Percentiles rank a stretch among this genome's conserved stretches.
These are phyloP conservation scores for Porites cylindrica DNA, from an alignment of 92 coral and sea anemone species.

Conservation along the genomic window DNA sequence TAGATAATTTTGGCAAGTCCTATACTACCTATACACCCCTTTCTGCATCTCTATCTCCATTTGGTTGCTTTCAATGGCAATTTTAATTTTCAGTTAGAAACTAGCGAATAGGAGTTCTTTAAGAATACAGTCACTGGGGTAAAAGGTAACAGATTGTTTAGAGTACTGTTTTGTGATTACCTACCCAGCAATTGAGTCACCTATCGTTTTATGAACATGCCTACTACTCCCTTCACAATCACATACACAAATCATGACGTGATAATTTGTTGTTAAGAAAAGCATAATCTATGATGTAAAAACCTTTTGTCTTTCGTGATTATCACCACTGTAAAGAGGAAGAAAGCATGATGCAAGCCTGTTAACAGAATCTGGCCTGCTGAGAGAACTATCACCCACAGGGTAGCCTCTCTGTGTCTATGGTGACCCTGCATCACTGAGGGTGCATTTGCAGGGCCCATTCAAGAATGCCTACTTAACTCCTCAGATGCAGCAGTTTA, in stretches of 20 bases:
- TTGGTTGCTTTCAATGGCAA: too few relatives aligned
- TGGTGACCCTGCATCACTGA: constrained; percentile 5
- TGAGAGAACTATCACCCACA: not conserved
- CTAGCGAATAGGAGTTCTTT: too few relatives aligned
- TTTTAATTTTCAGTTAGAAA: too few relatives aligned
- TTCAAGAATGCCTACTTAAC: too few relatives aligned
- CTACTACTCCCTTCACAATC: constrained; percentile 3
- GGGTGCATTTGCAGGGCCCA: not conserved
- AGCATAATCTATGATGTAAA: not conserved
- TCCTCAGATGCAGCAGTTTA: too few relatives aligned
- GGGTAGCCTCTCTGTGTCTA: not conserved
- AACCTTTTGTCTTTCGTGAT: not conserved
- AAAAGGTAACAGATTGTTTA: too few relatives aligned
- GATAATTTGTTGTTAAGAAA: not conserved
- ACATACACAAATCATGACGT: not conserved
- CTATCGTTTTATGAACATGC: not conserved
- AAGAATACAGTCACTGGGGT: too few relatives aligned
- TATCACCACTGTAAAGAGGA: not conserved
- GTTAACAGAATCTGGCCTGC: not conserved
- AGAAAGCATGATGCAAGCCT: too few relatives aligned
- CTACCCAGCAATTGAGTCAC: not conserved
- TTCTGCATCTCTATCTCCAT: too few relatives aligned
- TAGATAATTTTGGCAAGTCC: too few relatives aligned
- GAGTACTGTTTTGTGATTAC: not conserved
- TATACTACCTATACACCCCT: too few relatives aligned